Conservation (phyloP, 2,797 vertebrate genomes). For the Halcyon leucocephala region DNA sequence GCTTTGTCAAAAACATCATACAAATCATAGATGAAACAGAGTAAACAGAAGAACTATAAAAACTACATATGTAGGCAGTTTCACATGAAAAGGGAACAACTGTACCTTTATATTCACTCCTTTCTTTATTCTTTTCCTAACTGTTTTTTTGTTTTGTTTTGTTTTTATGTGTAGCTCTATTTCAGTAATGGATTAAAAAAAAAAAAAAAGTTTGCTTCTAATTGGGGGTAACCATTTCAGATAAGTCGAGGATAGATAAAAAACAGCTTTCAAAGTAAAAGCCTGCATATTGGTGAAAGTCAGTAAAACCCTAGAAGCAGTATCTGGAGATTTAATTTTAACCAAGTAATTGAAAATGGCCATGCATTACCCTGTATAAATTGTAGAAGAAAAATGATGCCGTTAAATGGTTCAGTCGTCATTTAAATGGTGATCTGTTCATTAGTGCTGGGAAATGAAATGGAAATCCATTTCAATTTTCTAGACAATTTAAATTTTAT, state of each 20-base stretch:
- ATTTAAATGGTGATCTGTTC: conserved; percentile 71
- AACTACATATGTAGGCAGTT: background rate
- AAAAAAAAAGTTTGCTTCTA: background rate
- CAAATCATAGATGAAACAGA: background rate
- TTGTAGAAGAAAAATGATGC: conserved; percentile 60
- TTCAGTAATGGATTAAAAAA: background rate
- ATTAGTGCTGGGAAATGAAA: conserved; percentile 73
- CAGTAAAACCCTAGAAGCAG: conserved; percentile 38
- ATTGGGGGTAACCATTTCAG: background rate
- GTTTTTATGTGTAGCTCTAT: background rate
- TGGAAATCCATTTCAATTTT: conserved; percentile 73
- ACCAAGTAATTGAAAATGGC: conserved; percentile 69
- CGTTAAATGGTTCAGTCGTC: conserved; percentile 44
- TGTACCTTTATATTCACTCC: background rate
- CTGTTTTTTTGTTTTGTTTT: background rate
- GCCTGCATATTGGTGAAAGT: conserved; percentile 11
- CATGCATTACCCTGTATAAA: conserved; percentile 64
- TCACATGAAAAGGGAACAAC: background rate
- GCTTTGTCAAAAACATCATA: background rate
- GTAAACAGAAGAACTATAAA: background rate
- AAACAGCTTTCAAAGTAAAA: conserved; percentile 16
- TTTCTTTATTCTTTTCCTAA: background rate
- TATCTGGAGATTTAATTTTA: conserved; percentile 68
- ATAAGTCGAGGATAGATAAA: background rate
- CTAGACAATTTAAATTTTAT: conserved; percentile 69